Evolutionary conservation across 2,797 vertebrate genomes (phyloP).

Genomic region (Melanotaenia nigrans): DNA sequence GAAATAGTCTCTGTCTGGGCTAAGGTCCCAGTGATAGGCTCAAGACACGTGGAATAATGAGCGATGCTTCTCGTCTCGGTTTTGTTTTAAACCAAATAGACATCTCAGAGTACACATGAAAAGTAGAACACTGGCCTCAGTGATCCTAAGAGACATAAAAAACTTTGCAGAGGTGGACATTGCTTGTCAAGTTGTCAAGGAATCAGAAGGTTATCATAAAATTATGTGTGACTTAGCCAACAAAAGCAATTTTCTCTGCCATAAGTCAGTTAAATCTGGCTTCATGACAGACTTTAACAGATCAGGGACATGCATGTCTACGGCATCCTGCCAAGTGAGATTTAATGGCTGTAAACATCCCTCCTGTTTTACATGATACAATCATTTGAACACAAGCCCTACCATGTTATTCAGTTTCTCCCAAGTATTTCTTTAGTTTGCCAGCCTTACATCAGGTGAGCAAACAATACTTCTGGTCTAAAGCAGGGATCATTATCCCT

Average conservation of each 20-base stretch:
- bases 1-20: slow-evolving; percentile 58
- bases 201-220: slow-evolving; percentile 40
- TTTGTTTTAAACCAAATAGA: slow-evolving; percentile 39
- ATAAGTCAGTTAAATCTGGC: slow-evolving; percentile 37
- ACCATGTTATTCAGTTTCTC: slow-evolving; percentile 17
- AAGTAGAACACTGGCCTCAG: slow-evolving; percentile 55
- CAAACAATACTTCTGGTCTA: slow-evolving; percentile 46
- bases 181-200: slow-evolving; percentile 43
- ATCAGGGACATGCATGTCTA: slow-evolving; percentile 27
- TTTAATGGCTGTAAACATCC: slow-evolving; percentile 38
- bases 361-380: slow-evolving; percentile 43
- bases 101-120: slow-evolving; percentile 34
- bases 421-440: slow-evolving; percentile 17
- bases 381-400: slow-evolving; percentile 31
- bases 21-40: slow-evolving; percentile 51
- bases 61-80: slow-evolving; percentile 20
- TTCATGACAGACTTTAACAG: slow-evolving; percentile 33
- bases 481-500: slow-evolving; percentile 68
- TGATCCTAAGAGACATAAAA: slow-evolving; percentile 43
- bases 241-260: slow-evolving; percentile 53
- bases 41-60: slow-evolving; percentile 62
- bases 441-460: slow-evolving; percentile 39
- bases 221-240: slow-evolving; percentile 12
- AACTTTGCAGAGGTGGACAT: slow-evolving; percentile 53
- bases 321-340: slow-evolving; percentile 33